A percentile compares a stretch with the other conserved stretches of the same genome.
phyloP scores from a whole-genome alignment of 2,797 vertebrate genomes.

The Lepus townsendii region DNA sequence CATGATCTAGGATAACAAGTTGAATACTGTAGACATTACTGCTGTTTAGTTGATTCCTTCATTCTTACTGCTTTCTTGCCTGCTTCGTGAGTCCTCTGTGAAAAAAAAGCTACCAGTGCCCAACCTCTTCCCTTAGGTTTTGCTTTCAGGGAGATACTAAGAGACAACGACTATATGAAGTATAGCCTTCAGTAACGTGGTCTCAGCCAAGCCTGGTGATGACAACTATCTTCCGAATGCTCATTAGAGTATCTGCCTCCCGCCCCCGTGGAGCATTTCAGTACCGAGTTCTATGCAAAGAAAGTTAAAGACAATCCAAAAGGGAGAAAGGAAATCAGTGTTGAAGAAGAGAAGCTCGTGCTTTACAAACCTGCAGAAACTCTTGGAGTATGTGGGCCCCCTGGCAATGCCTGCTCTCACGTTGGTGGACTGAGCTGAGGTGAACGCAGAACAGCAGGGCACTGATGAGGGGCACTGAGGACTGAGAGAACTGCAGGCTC shows the following conservation, averaged over 20 bases:
- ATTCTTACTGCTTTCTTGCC: too few relatives aligned
- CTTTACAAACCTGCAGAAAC: not conserved
- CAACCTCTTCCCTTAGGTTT: too few relatives aligned
- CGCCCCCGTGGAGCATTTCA: not conserved
- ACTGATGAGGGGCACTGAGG: not conserved
- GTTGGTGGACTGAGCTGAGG: not conserved
- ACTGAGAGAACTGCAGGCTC: not conserved
- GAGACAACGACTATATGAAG: too few relatives aligned
- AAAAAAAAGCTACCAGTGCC: too few relatives aligned
- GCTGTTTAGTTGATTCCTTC: too few relatives aligned
- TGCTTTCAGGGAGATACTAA: too few relatives aligned
- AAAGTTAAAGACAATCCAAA: not conserved
- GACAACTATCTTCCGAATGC: too few relatives aligned
- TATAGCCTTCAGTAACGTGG: too few relatives aligned
- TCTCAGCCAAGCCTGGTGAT: too few relatives aligned
- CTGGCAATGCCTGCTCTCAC: not conserved
- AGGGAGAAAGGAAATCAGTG: not conserved
- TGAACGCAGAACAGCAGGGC: not conserved
- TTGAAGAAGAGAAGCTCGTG: not conserved
- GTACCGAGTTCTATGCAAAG: not conserved
- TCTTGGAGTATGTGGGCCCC: not conserved
- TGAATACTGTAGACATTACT: too few relatives aligned
- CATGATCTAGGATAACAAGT: too few relatives aligned
- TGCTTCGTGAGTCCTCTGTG: too few relatives aligned
- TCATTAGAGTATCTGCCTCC: not conserved